These are phyloP conservation scores for Dasyurus viverrinus DNA, from an alignment of 2,113 vertebrate species.

Conservation along the genomic window DNA sequence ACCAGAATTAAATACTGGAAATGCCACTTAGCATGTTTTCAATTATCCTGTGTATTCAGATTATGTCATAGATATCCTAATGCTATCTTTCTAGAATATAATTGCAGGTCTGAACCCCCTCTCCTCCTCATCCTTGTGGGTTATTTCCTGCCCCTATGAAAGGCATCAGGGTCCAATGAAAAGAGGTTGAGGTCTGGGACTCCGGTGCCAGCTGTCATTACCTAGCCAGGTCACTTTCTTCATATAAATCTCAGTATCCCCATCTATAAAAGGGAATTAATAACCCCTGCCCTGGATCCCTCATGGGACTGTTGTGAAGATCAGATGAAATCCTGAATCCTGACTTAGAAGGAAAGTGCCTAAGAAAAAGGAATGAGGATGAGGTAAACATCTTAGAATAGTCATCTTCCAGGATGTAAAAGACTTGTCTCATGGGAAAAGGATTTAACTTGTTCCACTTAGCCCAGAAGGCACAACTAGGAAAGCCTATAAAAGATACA, in stretches of 20 bases:
- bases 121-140: neutral
- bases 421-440: neutral
- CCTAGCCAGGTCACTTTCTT: neutral
- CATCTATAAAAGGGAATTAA: neutral
- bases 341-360: neutral
- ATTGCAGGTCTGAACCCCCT: neutral
- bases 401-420: neutral
- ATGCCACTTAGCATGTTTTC: constrained; percentile 2
- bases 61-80: neutral
- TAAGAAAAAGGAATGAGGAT: neutral
- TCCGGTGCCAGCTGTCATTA: neutral
- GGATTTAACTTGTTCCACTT: neutral
- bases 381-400: neutral
- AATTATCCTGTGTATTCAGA: neutral
- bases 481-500: neutral
- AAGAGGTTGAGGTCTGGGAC: neutral
- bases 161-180: neutral
- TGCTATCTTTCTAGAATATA: neutral
- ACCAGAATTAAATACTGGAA: constrained; percentile 47
- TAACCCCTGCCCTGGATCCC: neutral
- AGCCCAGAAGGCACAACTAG: neutral
- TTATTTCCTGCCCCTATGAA: neutral
- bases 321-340: neutral
- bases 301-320: neutral
- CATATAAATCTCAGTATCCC: neutral